Conservation (phyloP, 2,888 invertebrate genomes). For the Acronicta psi region DNA sequence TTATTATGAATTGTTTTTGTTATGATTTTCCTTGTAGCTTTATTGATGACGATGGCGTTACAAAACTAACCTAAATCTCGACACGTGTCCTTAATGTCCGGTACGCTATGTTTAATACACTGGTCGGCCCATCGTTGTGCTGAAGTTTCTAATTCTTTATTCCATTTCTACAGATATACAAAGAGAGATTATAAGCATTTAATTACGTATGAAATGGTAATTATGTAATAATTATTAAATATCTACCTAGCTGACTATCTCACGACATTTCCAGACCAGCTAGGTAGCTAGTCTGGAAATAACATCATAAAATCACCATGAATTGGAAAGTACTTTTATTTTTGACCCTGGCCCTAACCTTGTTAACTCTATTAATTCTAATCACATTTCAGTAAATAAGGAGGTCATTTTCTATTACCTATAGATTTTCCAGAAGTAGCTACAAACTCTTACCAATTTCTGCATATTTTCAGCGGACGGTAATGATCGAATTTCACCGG, state of each 20-base stretch:
- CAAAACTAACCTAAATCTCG: conserved; percentile 73
- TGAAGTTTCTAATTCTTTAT: conserved; percentile 69
- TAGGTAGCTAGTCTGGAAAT: too few relatives aligned
- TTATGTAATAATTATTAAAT: too few relatives aligned
- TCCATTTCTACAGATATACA: conserved; percentile 72
- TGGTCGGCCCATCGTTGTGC: conserved; percentile 85
- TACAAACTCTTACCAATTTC: conserved; percentile 72
- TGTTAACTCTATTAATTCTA: too few relatives aligned
- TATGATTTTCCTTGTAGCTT: background rate
- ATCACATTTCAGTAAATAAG: too few relatives aligned
- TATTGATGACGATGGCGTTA: background rate
- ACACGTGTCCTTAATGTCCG: conserved; percentile 72
- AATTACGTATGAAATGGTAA: too few relatives aligned
- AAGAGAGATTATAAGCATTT: background rate
- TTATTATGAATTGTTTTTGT: too few relatives aligned
- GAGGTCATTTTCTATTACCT: too few relatives aligned
- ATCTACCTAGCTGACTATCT: too few relatives aligned
- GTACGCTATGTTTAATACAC: conserved; percentile 68
- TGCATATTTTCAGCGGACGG: conserved; percentile 77
- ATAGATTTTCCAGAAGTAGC: background rate
- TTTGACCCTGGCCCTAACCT: too few relatives aligned
- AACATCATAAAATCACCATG: too few relatives aligned
- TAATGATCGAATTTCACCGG: conserved; percentile 78
- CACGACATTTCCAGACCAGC: too few relatives aligned
- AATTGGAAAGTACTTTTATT: too few relatives aligned